Evolutionary conservation across 2,113 vertebrate genomes (phyloP).

Genomic region (Chrysemys picta): DNA sequence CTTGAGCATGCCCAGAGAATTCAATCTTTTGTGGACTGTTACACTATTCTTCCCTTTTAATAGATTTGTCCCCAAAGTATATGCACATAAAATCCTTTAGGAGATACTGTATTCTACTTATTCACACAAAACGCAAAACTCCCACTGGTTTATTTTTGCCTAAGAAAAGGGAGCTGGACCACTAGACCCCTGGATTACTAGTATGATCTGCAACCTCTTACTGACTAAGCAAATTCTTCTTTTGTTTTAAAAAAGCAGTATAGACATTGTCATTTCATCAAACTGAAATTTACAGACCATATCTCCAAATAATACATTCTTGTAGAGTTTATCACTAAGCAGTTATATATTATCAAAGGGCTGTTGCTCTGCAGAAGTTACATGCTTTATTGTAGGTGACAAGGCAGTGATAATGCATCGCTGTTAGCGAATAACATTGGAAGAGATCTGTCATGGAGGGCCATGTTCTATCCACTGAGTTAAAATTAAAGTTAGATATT

Average conservation of each 20-base stretch:
- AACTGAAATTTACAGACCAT: background rate
- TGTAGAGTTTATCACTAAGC: background rate
- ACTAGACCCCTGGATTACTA: background rate
- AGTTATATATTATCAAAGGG: background rate
- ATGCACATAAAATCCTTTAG: background rate
- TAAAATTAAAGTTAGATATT: background rate
- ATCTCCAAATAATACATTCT: background rate
- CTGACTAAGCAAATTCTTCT: background rate
- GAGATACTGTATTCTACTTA: background rate
- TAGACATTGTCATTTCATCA: slow-evolving; percentile 6
- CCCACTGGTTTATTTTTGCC: background rate
- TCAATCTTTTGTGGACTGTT: background rate
- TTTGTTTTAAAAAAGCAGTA: background rate
- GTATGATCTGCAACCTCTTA: slow-evolving; percentile 3
- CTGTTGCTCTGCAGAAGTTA: background rate
- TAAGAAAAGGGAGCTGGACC: background rate
- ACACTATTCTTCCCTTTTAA: background rate
- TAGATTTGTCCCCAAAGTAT: no score
- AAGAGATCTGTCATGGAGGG: background rate
- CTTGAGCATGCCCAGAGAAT: no score
- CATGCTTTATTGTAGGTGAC: slow-evolving; percentile 1
- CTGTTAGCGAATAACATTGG: background rate
- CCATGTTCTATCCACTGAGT: background rate
- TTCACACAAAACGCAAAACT: background rate
- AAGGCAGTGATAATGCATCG: background rate